These are phyloP conservation scores for Plectrocnemia conspersa DNA, from an alignment of 1,140 invertebrate species.

Conservation along the genomic window DNA sequence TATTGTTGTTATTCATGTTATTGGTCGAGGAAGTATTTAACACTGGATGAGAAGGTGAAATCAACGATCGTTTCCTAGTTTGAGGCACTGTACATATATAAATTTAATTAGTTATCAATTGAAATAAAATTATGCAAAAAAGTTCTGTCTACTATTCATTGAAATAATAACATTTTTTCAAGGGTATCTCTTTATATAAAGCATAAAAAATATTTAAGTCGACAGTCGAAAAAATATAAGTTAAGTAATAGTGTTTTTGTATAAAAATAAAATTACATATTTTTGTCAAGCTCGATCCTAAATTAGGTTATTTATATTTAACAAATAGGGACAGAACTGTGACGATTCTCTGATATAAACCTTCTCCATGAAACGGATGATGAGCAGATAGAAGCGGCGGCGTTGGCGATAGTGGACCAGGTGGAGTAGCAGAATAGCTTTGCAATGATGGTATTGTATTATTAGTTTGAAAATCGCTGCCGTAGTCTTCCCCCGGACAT, in stretches of 20 bases:
- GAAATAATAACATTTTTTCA: too few species aligned
- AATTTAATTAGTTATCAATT: too few species aligned
- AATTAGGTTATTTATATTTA: background rate
- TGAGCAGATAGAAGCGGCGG: conserved; percentile 19
- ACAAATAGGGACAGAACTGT: too few species aligned
- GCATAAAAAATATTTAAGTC: too few species aligned
- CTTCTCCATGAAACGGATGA: conserved; percentile 22
- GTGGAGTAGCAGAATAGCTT: conserved; percentile 19
- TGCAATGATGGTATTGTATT: conserved; percentile 13
- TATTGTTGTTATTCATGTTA: conserved; percentile 70
- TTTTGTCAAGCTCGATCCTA: too few species aligned
- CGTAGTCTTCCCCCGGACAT: conserved; percentile 18
- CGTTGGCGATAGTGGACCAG: conserved; percentile 17
- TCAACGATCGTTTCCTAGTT: conserved; percentile 10
- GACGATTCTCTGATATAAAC: too few species aligned
- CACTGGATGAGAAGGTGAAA: conserved; percentile 14
- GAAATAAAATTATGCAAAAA: too few species aligned
- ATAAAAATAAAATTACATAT: too few species aligned
- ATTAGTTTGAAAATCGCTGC: conserved; percentile 11
- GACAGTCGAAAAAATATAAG: too few species aligned
- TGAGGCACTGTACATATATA: conserved; percentile 11
- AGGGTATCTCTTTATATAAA: too few species aligned
- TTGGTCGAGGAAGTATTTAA: conserved; percentile 34
- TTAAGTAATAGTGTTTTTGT: too few species aligned
- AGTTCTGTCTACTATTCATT: too few species aligned